These are phyloP conservation scores for Drosophila asahinai DNA, from an alignment of 1,140 invertebrate species.

Conservation along the genomic window DNA sequence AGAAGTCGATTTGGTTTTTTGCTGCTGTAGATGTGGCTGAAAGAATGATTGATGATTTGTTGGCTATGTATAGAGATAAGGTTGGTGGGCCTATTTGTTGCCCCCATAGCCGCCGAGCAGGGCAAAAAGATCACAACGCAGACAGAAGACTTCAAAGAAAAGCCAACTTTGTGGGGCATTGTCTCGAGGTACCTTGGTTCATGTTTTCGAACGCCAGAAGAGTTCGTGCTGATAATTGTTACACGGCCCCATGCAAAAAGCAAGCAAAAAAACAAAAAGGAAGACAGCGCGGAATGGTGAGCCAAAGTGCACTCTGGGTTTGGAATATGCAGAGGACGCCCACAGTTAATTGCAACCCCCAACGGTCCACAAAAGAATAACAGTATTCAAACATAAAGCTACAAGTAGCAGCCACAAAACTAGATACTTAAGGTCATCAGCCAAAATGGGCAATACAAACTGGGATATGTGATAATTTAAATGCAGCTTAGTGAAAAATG, in stretches of 20 bases:
- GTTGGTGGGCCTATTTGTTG: constrained; percentile 31
- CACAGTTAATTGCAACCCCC: constrained; percentile 47
- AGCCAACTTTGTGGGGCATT: constrained; percentile 58
- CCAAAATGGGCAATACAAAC: background rate
- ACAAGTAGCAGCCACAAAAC: constrained; percentile 25
- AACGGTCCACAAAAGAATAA: constrained; percentile 3
- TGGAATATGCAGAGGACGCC: constrained; percentile 36
- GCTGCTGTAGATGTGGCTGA: constrained; percentile 41
- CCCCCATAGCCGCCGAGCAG: constrained; percentile 21
- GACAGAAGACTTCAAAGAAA: constrained; percentile 30
- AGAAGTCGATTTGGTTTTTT: constrained; percentile 70
- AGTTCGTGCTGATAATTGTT: constrained; percentile 75
- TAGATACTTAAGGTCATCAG: constrained; percentile 2
- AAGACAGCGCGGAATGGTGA: constrained; percentile 21
- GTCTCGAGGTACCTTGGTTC: constrained; percentile 56
- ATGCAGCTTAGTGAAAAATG: no score
- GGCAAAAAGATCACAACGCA: constrained; percentile 33
- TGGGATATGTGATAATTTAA: background rate
- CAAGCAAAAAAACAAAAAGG: constrained; percentile 12
- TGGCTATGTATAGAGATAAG: constrained; percentile 64
- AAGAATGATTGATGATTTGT: constrained; percentile 77
- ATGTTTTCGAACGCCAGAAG: constrained; percentile 65
- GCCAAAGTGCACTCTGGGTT: constrained; percentile 17
- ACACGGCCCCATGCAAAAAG: constrained; percentile 58
- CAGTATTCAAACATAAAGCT: constrained; percentile 3